Base-by-base conservation (phyloP, 2,113 vertebrate genomes). In the Paraplagusia blochii region DNA sequence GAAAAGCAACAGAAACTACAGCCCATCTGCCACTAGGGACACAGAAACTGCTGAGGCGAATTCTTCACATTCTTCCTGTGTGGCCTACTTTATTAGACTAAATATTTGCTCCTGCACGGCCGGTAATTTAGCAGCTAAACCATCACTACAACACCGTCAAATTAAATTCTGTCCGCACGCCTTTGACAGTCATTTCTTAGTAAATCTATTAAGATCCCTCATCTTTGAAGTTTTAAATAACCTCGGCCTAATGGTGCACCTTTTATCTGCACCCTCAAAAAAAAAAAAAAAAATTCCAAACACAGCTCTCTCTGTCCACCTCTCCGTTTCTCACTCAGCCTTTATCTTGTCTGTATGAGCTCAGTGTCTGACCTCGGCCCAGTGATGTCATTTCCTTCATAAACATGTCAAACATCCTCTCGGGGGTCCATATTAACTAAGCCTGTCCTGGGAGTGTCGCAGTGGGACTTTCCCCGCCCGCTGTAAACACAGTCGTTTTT, bases 331-430 rank as follows among this genome's bases (percentile, higher is more conserved):
- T 12, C 58, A 57, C 51, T 58, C 15, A 34, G 44, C 29, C 46
- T 62, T 71, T 85, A 78, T 84, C 78, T 82, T 75, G 80, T 82
- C 82, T 70, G 79, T 74, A 79, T 86, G 81, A 85, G 74, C 71
- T 85, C 83, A 86, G 70, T 65, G 76, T 81, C 70, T 82, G 67
- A 72, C 69, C 76, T 60, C 44, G 74, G 49, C 72, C 69, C 18
- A 34, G 36, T 84, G 81, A 86, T 86, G 85, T 89, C 51, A 85
- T 87, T 84, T 84, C 85, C 87, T 84, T 82, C 68, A 69, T 77
- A 87, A 89, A 85, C 84, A 87, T 83, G 71, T 75, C 59, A 40
- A 45, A 35, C 73, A 84, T 87, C 87, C 82, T 85, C 71, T 78
- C 56, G 1, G 50, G 62, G 60, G 63, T 61, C 72, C 44, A 50